Base-by-base conservation (phyloP, 2,888 invertebrate species). In the Folsomia manolachei region DNA sequence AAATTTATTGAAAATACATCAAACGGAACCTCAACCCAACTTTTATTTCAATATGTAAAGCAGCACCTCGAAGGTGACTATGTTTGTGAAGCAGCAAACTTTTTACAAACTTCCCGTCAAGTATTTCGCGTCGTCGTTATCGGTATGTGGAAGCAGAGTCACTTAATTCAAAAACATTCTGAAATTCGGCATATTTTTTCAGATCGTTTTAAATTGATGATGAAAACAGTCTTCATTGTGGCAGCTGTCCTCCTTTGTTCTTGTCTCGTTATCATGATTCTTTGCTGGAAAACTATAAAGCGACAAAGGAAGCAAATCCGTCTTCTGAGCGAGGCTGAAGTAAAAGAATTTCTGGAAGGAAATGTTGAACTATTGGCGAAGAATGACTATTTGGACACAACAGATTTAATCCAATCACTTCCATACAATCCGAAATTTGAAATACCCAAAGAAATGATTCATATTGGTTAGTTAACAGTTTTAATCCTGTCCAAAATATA, bases 391-490 rank as follows among this genome's bases (percentile, higher is more conserved):
- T 68, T 74, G 27, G 72, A 74, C 51, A 76, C 76, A 1, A 56
- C 70, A 21, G 73, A 76, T 39, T 52, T 72, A 4, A 71, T 76
- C 11, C 72, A 76, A 2, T 63, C 76, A 4, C 56, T 76, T 18
- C 76, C 76, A 1, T 76, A 76, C 63, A 76, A 76, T 52, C 63
- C 74, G 1, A 65, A 74, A 23, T 76, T 69, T 51, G 76, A 76
- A 27, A 76, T 76, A 65, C 72, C 74, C 1, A 67, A 69, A 27
- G 69, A 70, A 67, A 23, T 65, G 21, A 60, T 76, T 9, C 52
- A 63, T 39, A 71, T 76, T 61, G 76, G 76, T 76, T 71, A 69
- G n/a, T n/a, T n/a, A n/a, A n/a, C n/a, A n/a, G n/a, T n/a, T n/a
- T n/a, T 24, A 51, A 68, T 53, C 62, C 19, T 18, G 27, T n/a